Evolutionary conservation across 2,113 vertebrate genomes (phyloP).

Genomic region (Okapia johnstoni): DNA sequence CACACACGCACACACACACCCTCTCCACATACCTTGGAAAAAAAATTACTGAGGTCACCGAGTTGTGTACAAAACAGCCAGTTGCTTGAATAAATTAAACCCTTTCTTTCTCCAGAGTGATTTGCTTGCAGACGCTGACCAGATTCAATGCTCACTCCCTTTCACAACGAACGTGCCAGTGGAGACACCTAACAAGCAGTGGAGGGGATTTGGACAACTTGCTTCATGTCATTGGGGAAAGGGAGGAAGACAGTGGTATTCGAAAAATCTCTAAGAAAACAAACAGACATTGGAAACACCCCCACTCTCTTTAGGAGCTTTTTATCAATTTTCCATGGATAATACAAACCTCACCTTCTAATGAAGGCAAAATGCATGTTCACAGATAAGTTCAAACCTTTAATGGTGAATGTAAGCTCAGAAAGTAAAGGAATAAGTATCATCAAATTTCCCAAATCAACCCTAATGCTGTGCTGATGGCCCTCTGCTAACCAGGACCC

Average conservation of each 20-base stretch:
- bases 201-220: not conserved
- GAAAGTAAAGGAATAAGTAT: not conserved
- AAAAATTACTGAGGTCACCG: constrained; percentile 18
- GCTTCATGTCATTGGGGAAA: not conserved
- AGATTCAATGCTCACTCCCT: not conserved
- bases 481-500: not conserved
- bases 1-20: not conserved
- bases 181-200: not conserved
- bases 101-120: constrained; percentile 30
- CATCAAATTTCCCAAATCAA: constrained; percentile 26
- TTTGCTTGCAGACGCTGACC: not conserved
- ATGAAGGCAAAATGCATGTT: constrained; percentile 43
- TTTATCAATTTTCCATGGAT: not conserved
- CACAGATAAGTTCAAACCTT: constrained; percentile 52
- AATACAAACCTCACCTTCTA: constrained; percentile 12
- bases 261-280: constrained; percentile 7
- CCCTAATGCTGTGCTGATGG: not conserved
- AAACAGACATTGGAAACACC: not conserved
- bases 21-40: not conserved
- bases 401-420: constrained; percentile 32
- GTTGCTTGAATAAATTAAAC: constrained; percentile 28
- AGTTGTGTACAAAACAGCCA: constrained; percentile 27
- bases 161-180: not conserved
- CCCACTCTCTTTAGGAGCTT: not conserved
- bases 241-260: not conserved